A percentile compares a stretch with the other conserved stretches of the same genome.
These are phyloP conservation scores for Microtus pennsylvanicus DNA, from an alignment of 2,113 vertebrate species.

Conservation along the genomic window DNA sequence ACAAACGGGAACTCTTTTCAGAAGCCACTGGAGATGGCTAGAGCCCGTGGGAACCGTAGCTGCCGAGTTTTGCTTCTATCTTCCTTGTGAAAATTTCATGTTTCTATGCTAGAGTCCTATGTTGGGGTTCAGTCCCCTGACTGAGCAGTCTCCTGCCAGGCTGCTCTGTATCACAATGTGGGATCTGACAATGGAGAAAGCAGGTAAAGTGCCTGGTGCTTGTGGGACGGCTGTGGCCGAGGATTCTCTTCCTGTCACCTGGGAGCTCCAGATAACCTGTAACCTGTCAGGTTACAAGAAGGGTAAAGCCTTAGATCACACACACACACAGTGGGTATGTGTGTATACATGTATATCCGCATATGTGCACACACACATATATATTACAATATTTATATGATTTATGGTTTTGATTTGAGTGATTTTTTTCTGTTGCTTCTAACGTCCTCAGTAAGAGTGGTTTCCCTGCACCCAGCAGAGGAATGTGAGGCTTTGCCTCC, in stretches of 20 bases:
- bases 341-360: too few relatives aligned
- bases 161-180: too few relatives aligned
- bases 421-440: not conserved
- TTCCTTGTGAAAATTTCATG: not conserved
- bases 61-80: not conserved
- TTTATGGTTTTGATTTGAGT: not conserved
- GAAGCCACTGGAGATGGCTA: not conserved
- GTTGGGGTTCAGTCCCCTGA: not conserved
- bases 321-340: too few relatives aligned
- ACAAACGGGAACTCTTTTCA: not conserved
- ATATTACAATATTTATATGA: not conserved
- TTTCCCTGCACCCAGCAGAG: not conserved
- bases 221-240: too few relatives aligned
- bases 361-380: too few relatives aligned
- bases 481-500: not conserved
- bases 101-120: not conserved
- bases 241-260: not conserved
- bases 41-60: too few relatives aligned
- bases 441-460: not conserved
- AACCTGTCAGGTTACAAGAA: not conserved
- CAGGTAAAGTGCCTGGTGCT: not conserved
- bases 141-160: not conserved
- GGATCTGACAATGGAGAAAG: not conserved
- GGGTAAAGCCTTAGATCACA: not conserved
- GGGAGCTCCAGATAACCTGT: not conserved